Percentiles rank a stretch among this genome's conserved stretches.
Evolutionary conservation across 2,888 invertebrate species (phyloP).

Genomic region (Brenthis hecate): DNA sequence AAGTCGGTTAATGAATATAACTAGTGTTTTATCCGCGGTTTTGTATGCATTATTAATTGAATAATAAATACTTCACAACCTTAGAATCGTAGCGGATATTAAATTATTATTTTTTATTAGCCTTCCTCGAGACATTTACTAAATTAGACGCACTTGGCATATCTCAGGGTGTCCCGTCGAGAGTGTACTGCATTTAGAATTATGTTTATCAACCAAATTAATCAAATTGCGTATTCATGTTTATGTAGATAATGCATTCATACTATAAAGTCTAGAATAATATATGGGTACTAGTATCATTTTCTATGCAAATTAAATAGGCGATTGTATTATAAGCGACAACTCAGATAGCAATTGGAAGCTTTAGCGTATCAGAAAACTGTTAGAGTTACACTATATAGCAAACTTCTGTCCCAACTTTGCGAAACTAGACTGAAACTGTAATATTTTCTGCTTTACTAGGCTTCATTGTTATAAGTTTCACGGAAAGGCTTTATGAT

Average conservation of each 20-base stretch:
- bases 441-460: constrained; percentile 4
- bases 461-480: neutral
- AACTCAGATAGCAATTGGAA: constrained; percentile 6
- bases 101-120: too few relatives aligned
- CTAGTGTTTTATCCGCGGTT: too few relatives aligned
- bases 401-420: constrained; percentile 1
- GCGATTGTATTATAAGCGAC: constrained; percentile 25
- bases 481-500: neutral
- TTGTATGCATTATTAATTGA: too few relatives aligned
- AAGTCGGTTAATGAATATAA: too few relatives aligned
- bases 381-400: neutral
- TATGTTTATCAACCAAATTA: neutral
- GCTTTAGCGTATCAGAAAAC: constrained; percentile 5
- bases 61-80: too few relatives aligned
- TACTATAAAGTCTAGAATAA: constrained; percentile 3
- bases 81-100: too few relatives aligned
- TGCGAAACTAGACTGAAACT: neutral
- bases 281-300: constrained; percentile 8
- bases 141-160: neutral
- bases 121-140: neutral
- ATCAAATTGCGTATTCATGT: constrained; percentile 18
- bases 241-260: constrained; percentile 6
- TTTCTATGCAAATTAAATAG: constrained; percentile 24
- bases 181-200: too few relatives aligned
- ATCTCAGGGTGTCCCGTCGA: too few relatives aligned